Conservation (phyloP, 2,113 vertebrate species). For the Onychorhynchus coronatus region DNA sequence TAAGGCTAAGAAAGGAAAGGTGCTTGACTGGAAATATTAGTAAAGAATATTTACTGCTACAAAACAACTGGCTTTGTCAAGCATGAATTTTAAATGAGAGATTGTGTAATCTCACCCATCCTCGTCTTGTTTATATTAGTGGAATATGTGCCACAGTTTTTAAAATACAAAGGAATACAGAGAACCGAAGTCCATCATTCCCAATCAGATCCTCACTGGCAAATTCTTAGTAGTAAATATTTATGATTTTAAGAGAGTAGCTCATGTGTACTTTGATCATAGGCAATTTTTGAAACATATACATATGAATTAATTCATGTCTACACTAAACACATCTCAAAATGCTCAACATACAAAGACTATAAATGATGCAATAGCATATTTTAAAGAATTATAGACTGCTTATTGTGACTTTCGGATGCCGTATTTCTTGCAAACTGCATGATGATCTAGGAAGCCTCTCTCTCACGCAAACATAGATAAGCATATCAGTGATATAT, state of each 20-base stretch:
- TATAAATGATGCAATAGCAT: background rate
- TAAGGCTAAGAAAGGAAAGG: background rate
- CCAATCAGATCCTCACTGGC: background rate
- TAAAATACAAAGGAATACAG: background rate
- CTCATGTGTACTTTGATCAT: background rate
- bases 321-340: background rate
- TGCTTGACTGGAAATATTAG: background rate
- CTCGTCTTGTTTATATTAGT: background rate
- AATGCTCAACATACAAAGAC: background rate
- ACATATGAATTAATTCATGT: background rate
- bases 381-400: background rate
- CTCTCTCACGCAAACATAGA: background rate
- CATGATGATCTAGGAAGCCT: background rate
- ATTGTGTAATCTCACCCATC: background rate
- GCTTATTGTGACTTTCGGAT: background rate
- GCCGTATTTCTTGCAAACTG: background rate
- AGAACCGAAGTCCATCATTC: background rate
- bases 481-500: background rate
- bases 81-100: background rate
- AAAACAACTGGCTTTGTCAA: background rate
- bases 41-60: background rate
- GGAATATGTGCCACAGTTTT: background rate
- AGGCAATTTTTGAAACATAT: background rate
- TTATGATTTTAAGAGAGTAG: background rate
- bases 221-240: background rate